Conservation (phyloP, 2,888 invertebrate species). For the Chorisops tibialis region DNA sequence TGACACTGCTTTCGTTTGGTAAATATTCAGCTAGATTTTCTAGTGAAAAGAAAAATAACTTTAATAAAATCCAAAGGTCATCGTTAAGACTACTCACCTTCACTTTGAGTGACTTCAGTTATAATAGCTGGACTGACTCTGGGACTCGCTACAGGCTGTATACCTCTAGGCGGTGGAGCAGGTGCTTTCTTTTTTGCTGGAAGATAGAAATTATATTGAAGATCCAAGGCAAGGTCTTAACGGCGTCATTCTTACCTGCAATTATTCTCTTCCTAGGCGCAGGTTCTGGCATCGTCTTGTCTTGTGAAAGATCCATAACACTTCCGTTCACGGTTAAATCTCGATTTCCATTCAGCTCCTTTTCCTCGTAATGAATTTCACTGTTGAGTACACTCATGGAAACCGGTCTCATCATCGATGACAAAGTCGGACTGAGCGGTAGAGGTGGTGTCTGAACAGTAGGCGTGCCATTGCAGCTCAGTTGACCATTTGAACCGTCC, state of each 20-base stretch:
- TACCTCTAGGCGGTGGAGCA: conserved; percentile 44
- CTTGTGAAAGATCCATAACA: conserved; percentile 31
- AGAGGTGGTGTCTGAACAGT: neutral
- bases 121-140: conserved; percentile 23
- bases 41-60: neutral
- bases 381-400: conserved; percentile 34
- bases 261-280: conserved; percentile 46
- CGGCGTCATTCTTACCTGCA: conserved; percentile 22
- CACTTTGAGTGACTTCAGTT: neutral
- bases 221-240: neutral
- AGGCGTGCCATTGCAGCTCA: conserved; percentile 19
- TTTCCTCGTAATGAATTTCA: conserved; percentile 20
- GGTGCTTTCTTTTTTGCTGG: conserved; percentile 44
- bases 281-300: conserved; percentile 43
- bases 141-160: conserved; percentile 39
- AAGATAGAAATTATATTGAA: neutral
- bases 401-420: conserved; percentile 29
- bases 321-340: conserved; percentile 32
- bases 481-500: conserved; percentile 22
- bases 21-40: too few relatives aligned
- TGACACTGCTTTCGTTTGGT: neutral
- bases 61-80: neutral
- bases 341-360: conserved; percentile 20
- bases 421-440: neutral
- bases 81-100: conserved; percentile 4